Base-by-base conservation (phyloP, 2,888 invertebrate genomes). In the Heliconius ismenius region DNA sequence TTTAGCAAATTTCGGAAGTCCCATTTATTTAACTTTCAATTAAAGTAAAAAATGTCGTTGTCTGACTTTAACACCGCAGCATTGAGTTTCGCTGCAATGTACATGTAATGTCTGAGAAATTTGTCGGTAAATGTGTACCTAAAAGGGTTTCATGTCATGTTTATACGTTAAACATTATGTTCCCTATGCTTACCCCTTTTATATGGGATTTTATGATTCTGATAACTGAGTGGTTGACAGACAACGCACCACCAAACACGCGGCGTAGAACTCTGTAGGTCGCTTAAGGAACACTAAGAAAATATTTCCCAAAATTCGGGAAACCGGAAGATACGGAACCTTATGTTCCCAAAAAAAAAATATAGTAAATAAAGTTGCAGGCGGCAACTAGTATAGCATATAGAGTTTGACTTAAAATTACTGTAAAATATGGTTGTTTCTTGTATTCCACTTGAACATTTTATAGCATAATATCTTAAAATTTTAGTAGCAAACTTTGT, bases 401-500 rank as follows among this genome's bases (percentile, higher is more conserved):
- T 58, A 58, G 58, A 58, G 10, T n/a, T 58, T 7, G 10, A 3
- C 10, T 60, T 60, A 24, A 4, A 60, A 26, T 60, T 60, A 11
- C 24, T 13, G 24, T 60, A 60, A 60, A 60, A 60, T 58, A 58
- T 24, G 2, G 60, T n/a, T 24, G n/a, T 60, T 60, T 24, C n/a
- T 13, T 60, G n/a, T 26, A n/a, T 60, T 24, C 24, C 60, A 60
- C 60, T 60, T 24, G 24, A 24, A n/a, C 24, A 54, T 54, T 58
- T 58, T 58, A 58, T 58, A n/a, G n/a, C 58, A 58, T n/a, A 49
- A 18, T 18, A n/a, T 58, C 64, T 65, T 65, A 28, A 65, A 65
- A 65, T 65, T 65, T 65, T 65, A 65, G 32, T 65, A 65, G 21
- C 15, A 36, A 65, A 32, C 32, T 36, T 64, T 65, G 64, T 65